Percentiles rank a stretch among this genome's conserved stretches.
phyloP scores from a whole-genome alignment of 2,888 invertebrate species.

The Stenchaetothrips biformis region DNA sequence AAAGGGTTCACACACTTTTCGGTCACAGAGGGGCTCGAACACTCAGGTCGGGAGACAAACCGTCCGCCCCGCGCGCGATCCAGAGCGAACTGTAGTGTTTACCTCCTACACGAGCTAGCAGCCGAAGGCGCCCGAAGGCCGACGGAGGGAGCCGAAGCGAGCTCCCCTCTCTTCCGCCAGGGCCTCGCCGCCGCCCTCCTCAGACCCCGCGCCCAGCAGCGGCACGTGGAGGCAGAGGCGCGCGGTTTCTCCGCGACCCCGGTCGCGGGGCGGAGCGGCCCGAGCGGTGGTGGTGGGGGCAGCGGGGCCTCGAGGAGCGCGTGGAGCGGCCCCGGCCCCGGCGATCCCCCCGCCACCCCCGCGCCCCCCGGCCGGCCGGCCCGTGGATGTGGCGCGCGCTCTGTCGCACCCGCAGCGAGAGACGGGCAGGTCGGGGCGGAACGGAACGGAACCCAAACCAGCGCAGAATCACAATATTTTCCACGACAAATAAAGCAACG shows the following conservation, averaged over 20 bases:
- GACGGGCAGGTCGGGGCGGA: too few relatives aligned
- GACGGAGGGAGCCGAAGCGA: constrained; percentile 11
- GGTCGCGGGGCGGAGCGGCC: not conserved
- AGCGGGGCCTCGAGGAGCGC: not conserved
- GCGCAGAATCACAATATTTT: too few relatives aligned
- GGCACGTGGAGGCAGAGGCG: constrained; percentile 10
- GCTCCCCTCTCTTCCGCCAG: not conserved
- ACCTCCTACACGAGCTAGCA: constrained; percentile 14
- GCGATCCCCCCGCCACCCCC: not conserved
- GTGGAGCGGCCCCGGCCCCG: constrained; percentile 21
- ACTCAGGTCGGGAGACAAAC: constrained; percentile 9
- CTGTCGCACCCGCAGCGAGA: not conserved
- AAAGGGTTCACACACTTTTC: not conserved
- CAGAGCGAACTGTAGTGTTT: constrained; percentile 22
- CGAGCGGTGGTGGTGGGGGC: not conserved
- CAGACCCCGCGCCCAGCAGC: not conserved
- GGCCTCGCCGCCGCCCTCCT: not conserved
- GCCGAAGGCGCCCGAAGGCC: constrained; percentile 19
- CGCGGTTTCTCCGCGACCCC: constrained; percentile 10
- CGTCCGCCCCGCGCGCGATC: constrained; percentile 16
- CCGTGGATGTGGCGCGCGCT: not conserved
- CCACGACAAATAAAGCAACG: too few relatives aligned
- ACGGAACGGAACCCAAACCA: too few relatives aligned
- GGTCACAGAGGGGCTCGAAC: not conserved
- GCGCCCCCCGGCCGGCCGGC: not conserved